A percentile compares a stretch with the other conserved stretches of the same genome.
These are phyloP conservation scores for Alentia gelatinosa DNA, from an alignment of 2,888 invertebrate species.

Conservation along the genomic window DNA sequence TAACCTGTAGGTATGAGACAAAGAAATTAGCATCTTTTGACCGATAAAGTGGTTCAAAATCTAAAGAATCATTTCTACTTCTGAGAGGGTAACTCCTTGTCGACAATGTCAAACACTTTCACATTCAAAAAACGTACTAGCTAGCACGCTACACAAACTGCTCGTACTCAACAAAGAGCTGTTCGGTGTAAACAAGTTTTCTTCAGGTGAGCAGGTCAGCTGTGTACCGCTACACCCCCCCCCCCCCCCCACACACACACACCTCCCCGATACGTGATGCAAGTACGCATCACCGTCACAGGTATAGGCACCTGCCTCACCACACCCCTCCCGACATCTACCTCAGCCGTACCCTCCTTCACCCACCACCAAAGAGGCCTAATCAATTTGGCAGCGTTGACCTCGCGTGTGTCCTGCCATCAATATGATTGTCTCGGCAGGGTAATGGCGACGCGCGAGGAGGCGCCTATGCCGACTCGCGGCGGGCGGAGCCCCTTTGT, in stretches of 20 bases:
- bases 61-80: no score
- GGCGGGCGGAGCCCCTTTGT: neutral
- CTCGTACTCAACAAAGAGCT: no score
- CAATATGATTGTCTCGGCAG: neutral
- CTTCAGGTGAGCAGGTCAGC: no score
- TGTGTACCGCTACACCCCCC: no score
- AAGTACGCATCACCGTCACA: neutral
- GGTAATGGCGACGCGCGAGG: neutral
- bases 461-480: neutral
- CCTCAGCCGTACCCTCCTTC: neutral
- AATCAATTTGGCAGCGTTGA: conserved; percentile 16
- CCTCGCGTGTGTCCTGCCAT: conserved; percentile 30
- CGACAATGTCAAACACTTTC: no score
- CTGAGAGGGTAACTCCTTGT: no score
- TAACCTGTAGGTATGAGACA: neutral
- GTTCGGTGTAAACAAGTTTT: no score
- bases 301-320: neutral
- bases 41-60: neutral
- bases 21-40: no score
- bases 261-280: neutral
- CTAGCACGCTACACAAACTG: no score
- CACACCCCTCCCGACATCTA: neutral
- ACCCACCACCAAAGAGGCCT: neutral
- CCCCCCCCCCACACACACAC: no score
- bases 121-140: no score